These are phyloP conservation scores for Fragum fragum DNA, from an alignment of 2,888 invertebrate species.

Conservation along the genomic window DNA sequence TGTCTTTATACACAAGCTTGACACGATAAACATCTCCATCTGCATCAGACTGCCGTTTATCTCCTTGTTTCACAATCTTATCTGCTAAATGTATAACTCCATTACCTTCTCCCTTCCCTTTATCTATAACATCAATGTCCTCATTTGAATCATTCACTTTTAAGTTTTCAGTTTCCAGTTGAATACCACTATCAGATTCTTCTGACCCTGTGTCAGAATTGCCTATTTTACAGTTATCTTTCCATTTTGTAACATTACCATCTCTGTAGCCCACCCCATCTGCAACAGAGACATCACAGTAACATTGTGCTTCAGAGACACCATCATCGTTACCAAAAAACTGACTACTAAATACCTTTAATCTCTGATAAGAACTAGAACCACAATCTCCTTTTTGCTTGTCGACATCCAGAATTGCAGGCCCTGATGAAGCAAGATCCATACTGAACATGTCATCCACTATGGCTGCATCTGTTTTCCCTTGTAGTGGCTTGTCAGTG, in stretches of 20 bases:
- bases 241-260: no score
- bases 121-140: neutral
- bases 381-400: neutral
- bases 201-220: neutral
- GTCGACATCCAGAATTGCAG: neutral
- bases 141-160: neutral
- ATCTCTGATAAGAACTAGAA: neutral
- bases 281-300: neutral
- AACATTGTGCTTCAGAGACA: neutral
- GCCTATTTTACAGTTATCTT: neutral
- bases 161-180: neutral
- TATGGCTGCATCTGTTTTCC: neutral
- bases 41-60: neutral
- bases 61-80: neutral
- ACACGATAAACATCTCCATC: slow-evolving; percentile 56
- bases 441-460: slow-evolving; percentile 15
- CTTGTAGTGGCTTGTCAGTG: neutral
- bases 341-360: slow-evolving; percentile 11
- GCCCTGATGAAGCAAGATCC: neutral
- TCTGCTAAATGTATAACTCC: neutral
- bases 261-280: no score
- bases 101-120: no score
- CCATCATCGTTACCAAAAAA: slow-evolving; percentile 4
- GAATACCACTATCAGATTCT: neutral
- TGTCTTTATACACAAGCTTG: slow-evolving; percentile 61